phyloP scores from a whole-genome alignment of 2,888 invertebrate species.

The Parnassius mnemosyne region DNA sequence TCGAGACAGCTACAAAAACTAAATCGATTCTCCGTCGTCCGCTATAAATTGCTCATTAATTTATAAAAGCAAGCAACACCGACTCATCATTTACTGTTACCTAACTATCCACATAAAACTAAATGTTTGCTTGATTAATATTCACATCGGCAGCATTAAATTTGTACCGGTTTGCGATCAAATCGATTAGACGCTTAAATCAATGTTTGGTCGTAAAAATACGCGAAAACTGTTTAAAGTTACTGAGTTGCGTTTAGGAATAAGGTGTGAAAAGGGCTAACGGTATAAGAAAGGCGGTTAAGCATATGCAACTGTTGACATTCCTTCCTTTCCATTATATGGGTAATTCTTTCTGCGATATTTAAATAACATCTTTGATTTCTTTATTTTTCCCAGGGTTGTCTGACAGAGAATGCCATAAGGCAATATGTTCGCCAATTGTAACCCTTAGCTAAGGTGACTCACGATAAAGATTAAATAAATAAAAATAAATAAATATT shows the following conservation, averaged over 20 bases:
- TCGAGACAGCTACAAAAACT: conserved; percentile 6
- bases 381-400: no score
- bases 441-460: no score
- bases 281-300: conserved; percentile 8
- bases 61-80: neutral
- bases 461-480: no score
- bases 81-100: conserved; percentile 13
- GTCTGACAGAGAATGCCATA: no score
- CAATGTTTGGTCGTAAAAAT: conserved; percentile 28
- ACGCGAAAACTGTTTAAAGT: conserved; percentile 27
- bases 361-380: no score
- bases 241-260: conserved; percentile 23
- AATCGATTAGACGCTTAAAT: conserved; percentile 23
- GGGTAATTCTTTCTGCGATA: no score
- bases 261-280: conserved; percentile 27
- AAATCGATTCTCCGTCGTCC: conserved; percentile 2
- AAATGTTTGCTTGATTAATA: conserved; percentile 22
- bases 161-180: conserved; percentile 22
- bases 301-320: no score
- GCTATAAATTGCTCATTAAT: conserved; percentile 8
- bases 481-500: no score
- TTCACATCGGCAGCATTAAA: conserved; percentile 23
- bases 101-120: conserved; percentile 15
- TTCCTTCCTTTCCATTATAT: neutral
- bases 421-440: no score